Evolutionary conservation across 2,888 invertebrate species (phyloP).

Genomic region (Rotaria socialis): DNA sequence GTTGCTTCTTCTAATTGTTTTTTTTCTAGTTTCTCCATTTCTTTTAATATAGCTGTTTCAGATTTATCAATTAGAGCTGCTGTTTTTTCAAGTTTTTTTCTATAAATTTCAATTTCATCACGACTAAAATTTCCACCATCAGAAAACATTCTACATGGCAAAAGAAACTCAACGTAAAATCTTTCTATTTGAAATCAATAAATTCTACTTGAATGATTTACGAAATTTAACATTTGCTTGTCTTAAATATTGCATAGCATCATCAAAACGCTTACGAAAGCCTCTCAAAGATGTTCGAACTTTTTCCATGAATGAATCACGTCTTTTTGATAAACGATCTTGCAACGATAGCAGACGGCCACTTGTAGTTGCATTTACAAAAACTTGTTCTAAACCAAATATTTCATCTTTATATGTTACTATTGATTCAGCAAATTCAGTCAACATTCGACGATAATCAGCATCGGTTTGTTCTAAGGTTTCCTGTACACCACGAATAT

Average conservation of each 20-base stretch:
- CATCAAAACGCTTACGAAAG: conserved; percentile 57
- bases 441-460: conserved; percentile 53
- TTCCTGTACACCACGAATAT: conserved; percentile 56
- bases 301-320: conserved; percentile 57
- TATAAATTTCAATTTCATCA: conserved; percentile 57
- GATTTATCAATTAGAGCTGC: conserved; percentile 55
- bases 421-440: conserved; percentile 54
- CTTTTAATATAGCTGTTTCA: conserved; percentile 58
- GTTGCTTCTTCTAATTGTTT: conserved; percentile 57
- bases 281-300: conserved; percentile 56
- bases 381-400: conserved; percentile 55
- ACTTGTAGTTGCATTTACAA: conserved; percentile 56
- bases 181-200: background rate
- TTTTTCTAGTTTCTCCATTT: conserved; percentile 59
- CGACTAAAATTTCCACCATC: conserved; percentile 60
- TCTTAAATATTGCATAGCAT: conserved; percentile 56
- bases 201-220: conserved; percentile 57
- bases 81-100: conserved; percentile 57
- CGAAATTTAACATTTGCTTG: conserved; percentile 59
- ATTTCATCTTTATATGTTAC: conserved; percentile 55
- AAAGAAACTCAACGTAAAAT: no score
- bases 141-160: conserved; percentile 54
- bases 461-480: conserved; percentile 54
- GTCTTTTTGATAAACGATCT: conserved; percentile 54
- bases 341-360: conserved; percentile 52